These are phyloP conservation scores for Zoanthus gigantus DNA, from an alignment of 92 coral and sea anemone species.

Conservation along the genomic window DNA sequence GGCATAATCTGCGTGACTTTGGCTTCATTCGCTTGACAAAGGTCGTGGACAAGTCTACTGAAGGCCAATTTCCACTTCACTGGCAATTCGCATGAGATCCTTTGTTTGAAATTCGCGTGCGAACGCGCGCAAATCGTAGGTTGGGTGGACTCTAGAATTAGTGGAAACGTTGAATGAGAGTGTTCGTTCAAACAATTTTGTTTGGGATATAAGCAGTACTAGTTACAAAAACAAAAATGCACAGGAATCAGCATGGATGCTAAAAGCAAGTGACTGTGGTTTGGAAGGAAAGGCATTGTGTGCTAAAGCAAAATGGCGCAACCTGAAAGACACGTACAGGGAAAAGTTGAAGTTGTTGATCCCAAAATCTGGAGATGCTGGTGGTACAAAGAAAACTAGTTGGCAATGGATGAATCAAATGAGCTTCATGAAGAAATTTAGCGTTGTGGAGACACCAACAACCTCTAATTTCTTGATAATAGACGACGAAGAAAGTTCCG, in stretches of 20 bases:
- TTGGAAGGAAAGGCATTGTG: conserved; percentile 1
- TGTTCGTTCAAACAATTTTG: conserved; percentile 1
- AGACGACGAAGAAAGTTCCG: neutral
- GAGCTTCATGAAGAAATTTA: conserved; percentile 14
- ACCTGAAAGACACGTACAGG: conserved; percentile 1
- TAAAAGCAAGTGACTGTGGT: conserved; percentile 6
- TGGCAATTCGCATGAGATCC: too few species aligned
- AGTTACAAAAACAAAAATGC: neutral
- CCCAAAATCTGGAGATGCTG: conserved; percentile 15
- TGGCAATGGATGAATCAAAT: conserved; percentile 11
- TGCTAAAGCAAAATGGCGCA: neutral
- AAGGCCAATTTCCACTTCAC: too few species aligned
- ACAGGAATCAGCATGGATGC: conserved; percentile 14
- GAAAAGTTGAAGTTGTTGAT: conserved; percentile 16
- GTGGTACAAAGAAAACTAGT: conserved; percentile 20
- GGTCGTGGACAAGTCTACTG: too few species aligned
- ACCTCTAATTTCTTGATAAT: conserved; percentile 9
- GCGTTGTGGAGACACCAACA: conserved; percentile 20
- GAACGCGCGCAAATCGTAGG: too few species aligned
- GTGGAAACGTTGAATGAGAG: conserved; percentile 22
- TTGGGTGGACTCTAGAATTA: neutral
- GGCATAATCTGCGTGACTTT: too few species aligned
- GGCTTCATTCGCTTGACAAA: too few species aligned
- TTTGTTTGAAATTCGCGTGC: too few species aligned
- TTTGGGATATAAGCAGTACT: neutral